A percentile compares a stretch with the other conserved stretches of the same genome.
These are phyloP conservation scores for Pomacea maculata DNA, from an alignment of 1,140 invertebrate genomes.

Conservation along the genomic window DNA sequence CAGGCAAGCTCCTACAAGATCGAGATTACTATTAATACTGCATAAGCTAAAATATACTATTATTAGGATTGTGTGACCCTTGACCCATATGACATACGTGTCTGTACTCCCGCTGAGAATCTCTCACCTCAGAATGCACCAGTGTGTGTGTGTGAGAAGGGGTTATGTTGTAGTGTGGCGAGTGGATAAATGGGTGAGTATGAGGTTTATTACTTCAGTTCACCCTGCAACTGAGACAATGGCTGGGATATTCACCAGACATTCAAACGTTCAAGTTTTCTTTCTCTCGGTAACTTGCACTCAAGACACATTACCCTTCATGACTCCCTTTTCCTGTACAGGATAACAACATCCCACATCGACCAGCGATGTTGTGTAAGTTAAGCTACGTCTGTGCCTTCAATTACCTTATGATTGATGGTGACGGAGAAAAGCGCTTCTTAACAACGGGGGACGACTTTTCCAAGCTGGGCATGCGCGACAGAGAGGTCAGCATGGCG, in stretches of 20 bases:
- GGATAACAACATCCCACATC: too few species aligned
- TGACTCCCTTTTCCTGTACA: too few species aligned
- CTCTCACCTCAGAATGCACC: too few species aligned
- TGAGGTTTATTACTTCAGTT: not conserved
- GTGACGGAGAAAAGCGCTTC: not conserved
- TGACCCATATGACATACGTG: not conserved
- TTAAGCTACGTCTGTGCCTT: not conserved
- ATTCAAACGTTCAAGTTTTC: too few species aligned
- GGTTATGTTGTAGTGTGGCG: not conserved
- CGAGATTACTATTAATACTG: not conserved
- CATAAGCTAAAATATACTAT: too few species aligned
- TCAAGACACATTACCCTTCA: too few species aligned
- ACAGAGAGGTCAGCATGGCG: conserved; percentile 11
- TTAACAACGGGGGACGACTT: not conserved
- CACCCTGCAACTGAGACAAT: too few species aligned
- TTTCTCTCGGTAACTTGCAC: too few species aligned
- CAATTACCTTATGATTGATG: not conserved
- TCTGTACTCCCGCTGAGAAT: too few species aligned
- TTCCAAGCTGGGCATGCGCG: conserved; percentile 2
- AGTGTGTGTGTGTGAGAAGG: not conserved
- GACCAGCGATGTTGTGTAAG: not conserved
- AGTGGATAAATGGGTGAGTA: not conserved
- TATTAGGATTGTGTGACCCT: not conserved
- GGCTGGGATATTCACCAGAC: too few species aligned
- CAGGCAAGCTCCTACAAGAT: not conserved